These are phyloP conservation scores for Pygocentrus nattereri DNA, from an alignment of 2,797 vertebrate species.

Conservation along the genomic window DNA sequence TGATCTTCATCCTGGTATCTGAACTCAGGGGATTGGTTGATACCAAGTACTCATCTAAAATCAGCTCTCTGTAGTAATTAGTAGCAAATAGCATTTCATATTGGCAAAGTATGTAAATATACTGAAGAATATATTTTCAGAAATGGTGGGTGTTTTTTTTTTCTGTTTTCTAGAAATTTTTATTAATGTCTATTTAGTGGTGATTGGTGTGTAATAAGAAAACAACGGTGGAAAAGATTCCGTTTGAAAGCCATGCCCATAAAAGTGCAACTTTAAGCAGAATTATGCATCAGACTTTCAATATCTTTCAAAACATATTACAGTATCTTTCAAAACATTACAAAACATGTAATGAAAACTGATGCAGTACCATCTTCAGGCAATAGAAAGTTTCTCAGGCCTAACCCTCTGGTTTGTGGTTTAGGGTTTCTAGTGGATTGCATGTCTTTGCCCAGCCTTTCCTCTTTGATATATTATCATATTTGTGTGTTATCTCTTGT, in stretches of 20 bases:
- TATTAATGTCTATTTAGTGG: not conserved
- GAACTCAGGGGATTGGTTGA: too few relatives aligned
- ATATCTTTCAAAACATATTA: not conserved
- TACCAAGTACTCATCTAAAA: too few relatives aligned
- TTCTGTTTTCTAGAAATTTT: not conserved
- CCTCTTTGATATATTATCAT: slow-evolving; percentile 60
- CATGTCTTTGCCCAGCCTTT: slow-evolving; percentile 24
- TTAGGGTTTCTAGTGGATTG: not conserved
- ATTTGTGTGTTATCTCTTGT: slow-evolving; percentile 64
- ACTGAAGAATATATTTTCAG: too few relatives aligned
- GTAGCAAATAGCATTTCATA: too few relatives aligned
- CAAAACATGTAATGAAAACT: not conserved
- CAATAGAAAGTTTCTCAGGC: not conserved
- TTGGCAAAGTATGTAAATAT: too few relatives aligned
- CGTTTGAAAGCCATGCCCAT: not conserved
- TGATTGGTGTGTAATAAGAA: not conserved
- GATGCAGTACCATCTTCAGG: not conserved
- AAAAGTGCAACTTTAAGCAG: not conserved
- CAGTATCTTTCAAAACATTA: not conserved
- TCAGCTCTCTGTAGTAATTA: too few relatives aligned
- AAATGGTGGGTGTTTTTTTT: not conserved
- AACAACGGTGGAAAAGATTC: not conserved
- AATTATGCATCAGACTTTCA: not conserved
- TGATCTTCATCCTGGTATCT: too few relatives aligned
- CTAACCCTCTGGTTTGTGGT: not conserved